Conservation (phyloP, 1,140 invertebrate species). For the Oedothorax gibbosus region DNA sequence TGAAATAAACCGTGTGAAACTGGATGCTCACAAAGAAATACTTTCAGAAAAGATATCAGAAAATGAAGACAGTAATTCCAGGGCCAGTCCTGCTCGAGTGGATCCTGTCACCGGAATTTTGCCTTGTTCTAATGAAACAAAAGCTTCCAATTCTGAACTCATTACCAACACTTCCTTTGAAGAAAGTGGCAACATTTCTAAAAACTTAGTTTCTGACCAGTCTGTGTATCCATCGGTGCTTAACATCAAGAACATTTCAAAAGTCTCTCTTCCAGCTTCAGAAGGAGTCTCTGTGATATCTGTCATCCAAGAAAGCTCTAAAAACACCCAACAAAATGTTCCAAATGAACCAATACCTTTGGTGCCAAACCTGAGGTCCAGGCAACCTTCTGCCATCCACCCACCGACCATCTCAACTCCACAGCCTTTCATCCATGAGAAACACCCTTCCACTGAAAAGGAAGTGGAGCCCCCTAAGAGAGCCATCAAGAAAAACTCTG, state of each 20-base stretch:
- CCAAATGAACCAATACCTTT: not conserved
- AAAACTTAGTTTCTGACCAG: not conserved
- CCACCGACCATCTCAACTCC: not conserved
- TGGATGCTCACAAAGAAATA: constrained; percentile 32
- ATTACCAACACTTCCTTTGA: not conserved
- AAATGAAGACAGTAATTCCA: constrained; percentile 45
- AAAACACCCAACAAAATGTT: not conserved
- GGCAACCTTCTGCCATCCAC: not conserved
- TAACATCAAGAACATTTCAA: constrained; percentile 3
- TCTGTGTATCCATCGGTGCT: constrained; percentile 20
- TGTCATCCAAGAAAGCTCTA: constrained; percentile 52
- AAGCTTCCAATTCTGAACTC: constrained; percentile 6
- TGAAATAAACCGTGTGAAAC: constrained; percentile 63
- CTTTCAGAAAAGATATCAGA: constrained; percentile 27
- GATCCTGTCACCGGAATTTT: constrained; percentile 83
- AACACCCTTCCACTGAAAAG: constrained; percentile 13
- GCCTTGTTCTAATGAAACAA: constrained; percentile 69
- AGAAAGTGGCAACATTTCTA: not conserved
- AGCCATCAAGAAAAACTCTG: constrained; percentile 1
- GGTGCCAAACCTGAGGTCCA: constrained; percentile 14
- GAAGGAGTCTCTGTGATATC: not conserved
- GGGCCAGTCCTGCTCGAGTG: constrained; percentile 71
- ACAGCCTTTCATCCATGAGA: not conserved
- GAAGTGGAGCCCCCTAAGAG: not conserved
- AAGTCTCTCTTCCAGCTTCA: not conserved